Conservation (phyloP, 2,797 vertebrate genomes). For the Arrhamphus sclerolepis region DNA sequence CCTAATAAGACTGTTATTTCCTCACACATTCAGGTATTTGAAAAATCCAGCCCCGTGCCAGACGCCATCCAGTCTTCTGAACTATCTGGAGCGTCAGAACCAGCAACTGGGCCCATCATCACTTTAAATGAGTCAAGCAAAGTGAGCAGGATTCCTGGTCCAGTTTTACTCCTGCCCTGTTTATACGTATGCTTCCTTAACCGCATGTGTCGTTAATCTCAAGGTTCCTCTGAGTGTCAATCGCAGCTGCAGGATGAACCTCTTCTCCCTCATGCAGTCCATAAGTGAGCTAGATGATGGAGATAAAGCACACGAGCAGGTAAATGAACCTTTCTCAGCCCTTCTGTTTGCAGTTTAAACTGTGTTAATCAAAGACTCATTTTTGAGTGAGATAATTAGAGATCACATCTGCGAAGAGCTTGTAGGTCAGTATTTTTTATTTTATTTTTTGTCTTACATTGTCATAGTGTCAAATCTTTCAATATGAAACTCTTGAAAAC, state of each 20-base stretch:
- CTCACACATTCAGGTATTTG: slow-evolving; percentile 72
- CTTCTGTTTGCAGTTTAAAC: not conserved
- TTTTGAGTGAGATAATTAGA: not conserved
- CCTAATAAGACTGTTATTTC: not conserved
- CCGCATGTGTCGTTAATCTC: not conserved
- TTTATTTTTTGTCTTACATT: too few relatives aligned
- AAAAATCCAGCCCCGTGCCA: not conserved
- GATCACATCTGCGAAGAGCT: not conserved
- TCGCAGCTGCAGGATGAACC: slow-evolving; percentile 88
- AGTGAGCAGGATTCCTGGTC: slow-evolving; percentile 42
- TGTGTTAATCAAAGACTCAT: not conserved
- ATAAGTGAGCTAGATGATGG: slow-evolving; percentile 87
- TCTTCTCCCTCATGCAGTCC: slow-evolving; percentile 92
- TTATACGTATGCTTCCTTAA: not conserved
- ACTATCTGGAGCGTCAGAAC: slow-evolving; percentile 4
- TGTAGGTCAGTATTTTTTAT: too few relatives aligned
- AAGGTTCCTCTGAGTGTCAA: slow-evolving; percentile 67
- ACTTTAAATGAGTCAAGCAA: slow-evolving; percentile 72
- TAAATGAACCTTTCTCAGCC: slow-evolving; percentile 37
- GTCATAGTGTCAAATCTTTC: too few relatives aligned
- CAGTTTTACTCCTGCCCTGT: not conserved
- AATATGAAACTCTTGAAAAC: too few relatives aligned
- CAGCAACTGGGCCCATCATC: slow-evolving; percentile 52
- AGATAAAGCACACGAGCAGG: slow-evolving; percentile 67
- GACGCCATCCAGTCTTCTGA: slow-evolving; percentile 8